These are phyloP conservation scores for Heteromurus nitidus DNA, from an alignment of 2,888 invertebrate genomes.

Conservation along the genomic window DNA sequence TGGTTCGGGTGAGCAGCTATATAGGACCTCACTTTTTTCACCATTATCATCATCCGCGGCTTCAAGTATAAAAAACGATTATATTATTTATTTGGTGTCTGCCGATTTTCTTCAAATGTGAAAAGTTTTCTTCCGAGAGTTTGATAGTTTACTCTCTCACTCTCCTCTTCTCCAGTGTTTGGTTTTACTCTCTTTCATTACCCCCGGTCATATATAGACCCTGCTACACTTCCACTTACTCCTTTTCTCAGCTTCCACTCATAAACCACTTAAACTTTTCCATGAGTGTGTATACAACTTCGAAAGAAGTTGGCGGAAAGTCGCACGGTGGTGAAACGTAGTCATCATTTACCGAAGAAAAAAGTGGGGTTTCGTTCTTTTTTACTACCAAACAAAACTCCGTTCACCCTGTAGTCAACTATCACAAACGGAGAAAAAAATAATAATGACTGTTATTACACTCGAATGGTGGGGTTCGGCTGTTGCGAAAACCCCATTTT, in stretches of 20 bases:
- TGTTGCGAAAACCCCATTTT: neutral
- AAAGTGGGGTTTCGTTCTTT: constrained; percentile 31
- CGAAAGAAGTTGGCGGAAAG: neutral
- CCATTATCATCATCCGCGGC: constrained; percentile 40
- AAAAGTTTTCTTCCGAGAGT: constrained; percentile 58
- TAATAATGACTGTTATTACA: constrained; percentile 61
- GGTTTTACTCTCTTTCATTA: constrained; percentile 9
- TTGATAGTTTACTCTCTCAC: constrained; percentile 59
- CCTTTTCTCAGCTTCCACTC: constrained; percentile 43
- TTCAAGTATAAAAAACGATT: constrained; percentile 60
- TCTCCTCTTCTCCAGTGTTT: constrained; percentile 31
- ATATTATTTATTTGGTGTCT: constrained; percentile 66
- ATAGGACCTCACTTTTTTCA: constrained; percentile 37
- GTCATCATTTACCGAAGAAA: constrained; percentile 13
- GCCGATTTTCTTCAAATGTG: constrained; percentile 64
- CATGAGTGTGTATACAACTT: neutral
- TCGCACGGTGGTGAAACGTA: constrained; percentile 4
- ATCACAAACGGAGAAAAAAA: constrained; percentile 57
- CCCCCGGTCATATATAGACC: too few relatives aligned
- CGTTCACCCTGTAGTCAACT: constrained; percentile 34
- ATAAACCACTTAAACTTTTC: constrained; percentile 61
- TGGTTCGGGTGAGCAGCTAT: constrained; percentile 3
- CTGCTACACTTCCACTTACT: constrained; percentile 20
- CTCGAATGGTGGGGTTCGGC: constrained; percentile 19
- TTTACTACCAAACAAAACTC: constrained; percentile 39